Evolutionary conservation across 2,797 vertebrate genomes (phyloP).

Genomic region (Helicolenus hilgendorfi): DNA sequence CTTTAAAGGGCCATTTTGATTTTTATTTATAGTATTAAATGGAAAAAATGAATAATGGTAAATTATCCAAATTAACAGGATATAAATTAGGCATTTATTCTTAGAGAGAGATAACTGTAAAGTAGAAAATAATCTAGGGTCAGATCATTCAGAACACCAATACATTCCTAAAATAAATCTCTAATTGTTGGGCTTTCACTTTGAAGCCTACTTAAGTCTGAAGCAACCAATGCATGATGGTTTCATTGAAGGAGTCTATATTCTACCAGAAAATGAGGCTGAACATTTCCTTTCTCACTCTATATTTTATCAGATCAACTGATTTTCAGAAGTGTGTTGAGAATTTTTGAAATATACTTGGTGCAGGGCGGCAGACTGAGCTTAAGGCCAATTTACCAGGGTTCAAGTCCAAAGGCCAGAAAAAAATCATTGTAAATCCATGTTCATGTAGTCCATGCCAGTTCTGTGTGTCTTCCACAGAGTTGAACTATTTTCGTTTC

Average conservation of each 20-base stretch:
- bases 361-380: constrained; percentile 17
- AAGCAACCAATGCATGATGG: background rate
- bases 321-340: constrained; percentile 2
- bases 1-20: background rate
- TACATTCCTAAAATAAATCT: constrained; percentile 1
- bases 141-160: background rate
- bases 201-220: background rate
- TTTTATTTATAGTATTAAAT: background rate
- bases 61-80: background rate
- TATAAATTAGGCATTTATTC: background rate
- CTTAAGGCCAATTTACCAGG: constrained; percentile 43
- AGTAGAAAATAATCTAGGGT: background rate
- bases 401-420: constrained; percentile 41
- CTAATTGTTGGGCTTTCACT: background rate
- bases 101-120: background rate
- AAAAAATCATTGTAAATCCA: constrained; percentile 17
- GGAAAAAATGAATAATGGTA: background rate
- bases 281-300: background rate
- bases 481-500: constrained; percentile 25
- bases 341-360: constrained; percentile 30
- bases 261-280: background rate
- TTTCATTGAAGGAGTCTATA: background rate
- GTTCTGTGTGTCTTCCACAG: constrained; percentile 5
- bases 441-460: constrained; percentile 13
- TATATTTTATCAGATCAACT: background rate